Evolutionary conservation across 2,113 vertebrate genomes (phyloP).

Genomic region (Illadopsis cleaveri): DNA sequence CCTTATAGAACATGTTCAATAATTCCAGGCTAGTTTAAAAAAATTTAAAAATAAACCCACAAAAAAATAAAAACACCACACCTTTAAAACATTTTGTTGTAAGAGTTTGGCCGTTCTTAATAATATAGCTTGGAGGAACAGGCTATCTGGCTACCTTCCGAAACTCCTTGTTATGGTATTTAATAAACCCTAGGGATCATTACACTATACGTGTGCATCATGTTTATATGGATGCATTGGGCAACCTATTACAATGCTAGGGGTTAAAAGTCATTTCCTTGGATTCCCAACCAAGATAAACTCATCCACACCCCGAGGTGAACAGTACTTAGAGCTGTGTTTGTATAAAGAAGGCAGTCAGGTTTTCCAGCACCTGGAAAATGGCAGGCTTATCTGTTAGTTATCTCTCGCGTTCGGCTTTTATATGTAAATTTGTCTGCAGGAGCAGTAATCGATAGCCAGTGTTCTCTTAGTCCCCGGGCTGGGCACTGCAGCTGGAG

Average conservation of each 20-base stretch:
- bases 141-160: conserved; percentile 10
- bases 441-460: background rate
- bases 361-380: conserved; percentile 56
- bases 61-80: background rate
- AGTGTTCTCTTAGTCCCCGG: background rate
- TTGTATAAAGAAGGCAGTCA: conserved; percentile 61
- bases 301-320: conserved; percentile 25
- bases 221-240: conserved; percentile 36
- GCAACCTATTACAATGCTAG: background rate
- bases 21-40: background rate
- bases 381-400: conserved; percentile 55
- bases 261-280: conserved; percentile 56
- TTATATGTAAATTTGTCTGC: conserved; percentile 39
- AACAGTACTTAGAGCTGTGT: conserved; percentile 40
- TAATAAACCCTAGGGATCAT: conserved; percentile 33
- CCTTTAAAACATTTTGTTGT: background rate
- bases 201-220: background rate
- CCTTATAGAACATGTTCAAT: background rate
- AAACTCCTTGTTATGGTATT: conserved; percentile 35
- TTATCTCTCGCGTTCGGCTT: conserved; percentile 40
- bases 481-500: background rate
- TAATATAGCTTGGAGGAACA: background rate
- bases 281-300: conserved; percentile 43
- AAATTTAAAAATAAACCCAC: background rate
- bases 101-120: conserved; percentile 11